A percentile compares a stretch with the other conserved stretches of the same genome.
Conservation (phyloP, 2,113 vertebrate species). For the Hippoglossus stenolepis region DNA sequence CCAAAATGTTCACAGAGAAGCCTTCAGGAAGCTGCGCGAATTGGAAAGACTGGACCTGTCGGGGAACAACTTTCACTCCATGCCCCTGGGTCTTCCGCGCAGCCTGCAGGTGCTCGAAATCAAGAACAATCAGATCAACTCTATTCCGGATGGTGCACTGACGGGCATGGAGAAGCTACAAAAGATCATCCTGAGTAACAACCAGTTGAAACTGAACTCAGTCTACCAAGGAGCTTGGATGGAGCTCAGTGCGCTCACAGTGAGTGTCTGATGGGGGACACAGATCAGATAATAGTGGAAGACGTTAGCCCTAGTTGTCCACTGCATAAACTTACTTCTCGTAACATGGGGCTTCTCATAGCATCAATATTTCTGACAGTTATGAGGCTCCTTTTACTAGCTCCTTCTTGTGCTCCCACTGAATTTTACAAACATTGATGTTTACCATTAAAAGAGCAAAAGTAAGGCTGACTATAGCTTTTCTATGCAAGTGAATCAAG, state of each 20-base stretch:
- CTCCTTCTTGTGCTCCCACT: too few relatives aligned
- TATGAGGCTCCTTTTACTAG: too few relatives aligned
- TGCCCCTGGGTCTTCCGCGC: constrained; percentile 91
- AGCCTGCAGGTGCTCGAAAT: constrained; percentile 90
- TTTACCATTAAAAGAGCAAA: too few relatives aligned
- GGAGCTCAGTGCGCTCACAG: constrained; percentile 89
- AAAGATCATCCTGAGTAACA: constrained; percentile 91
- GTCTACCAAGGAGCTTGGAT: constrained; percentile 91
- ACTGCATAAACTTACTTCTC: too few relatives aligned
- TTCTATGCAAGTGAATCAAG: not conserved
- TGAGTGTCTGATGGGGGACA: constrained; percentile 69
- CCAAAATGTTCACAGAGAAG: constrained; percentile 88
- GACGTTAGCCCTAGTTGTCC: too few relatives aligned
- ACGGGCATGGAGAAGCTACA: constrained; percentile 90
- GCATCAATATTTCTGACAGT: too few relatives aligned
- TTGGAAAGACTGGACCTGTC: constrained; percentile 93
- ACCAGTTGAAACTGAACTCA: constrained; percentile 90
- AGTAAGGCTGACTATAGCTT: too few relatives aligned
- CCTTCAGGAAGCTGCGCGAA: constrained; percentile 93
- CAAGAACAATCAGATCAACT: constrained; percentile 90
- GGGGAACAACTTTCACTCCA: constrained; percentile 86
- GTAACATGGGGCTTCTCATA: too few relatives aligned
- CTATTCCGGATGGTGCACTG: constrained; percentile 87
- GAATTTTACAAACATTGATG: too few relatives aligned
- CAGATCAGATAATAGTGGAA: not conserved